Conservation (phyloP, 1,140 invertebrate genomes). For the Drosophila suzukii region DNA sequence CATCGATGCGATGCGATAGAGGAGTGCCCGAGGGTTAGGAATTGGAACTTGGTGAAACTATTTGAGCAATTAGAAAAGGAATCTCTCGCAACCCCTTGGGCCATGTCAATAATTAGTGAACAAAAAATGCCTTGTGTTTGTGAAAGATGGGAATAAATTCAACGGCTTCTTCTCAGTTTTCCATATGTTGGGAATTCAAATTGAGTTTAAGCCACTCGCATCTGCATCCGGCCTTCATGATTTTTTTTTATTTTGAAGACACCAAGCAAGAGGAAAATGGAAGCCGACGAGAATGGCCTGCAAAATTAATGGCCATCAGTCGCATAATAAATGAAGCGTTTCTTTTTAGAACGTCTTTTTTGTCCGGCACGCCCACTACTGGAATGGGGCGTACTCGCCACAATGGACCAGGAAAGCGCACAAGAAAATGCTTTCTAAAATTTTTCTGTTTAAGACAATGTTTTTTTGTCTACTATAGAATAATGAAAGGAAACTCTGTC, state of each 20-base stretch:
- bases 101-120: conserved; percentile 36
- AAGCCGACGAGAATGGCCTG: conserved; percentile 38
- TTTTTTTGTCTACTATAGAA: too few relatives aligned
- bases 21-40: conserved; percentile 15
- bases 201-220: background rate
- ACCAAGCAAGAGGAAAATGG: background rate
- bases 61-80: conserved; percentile 71
- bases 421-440: conserved; percentile 35
- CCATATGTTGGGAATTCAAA: conserved; percentile 15
- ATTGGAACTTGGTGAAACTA: conserved; percentile 57
- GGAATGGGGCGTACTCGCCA: conserved; percentile 32
- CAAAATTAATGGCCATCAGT: conserved; percentile 79
- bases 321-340: conserved; percentile 80
- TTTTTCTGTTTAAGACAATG: conserved; percentile 16
- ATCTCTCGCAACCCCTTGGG: conserved; percentile 14
- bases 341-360: conserved; percentile 11
- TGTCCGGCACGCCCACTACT: conserved; percentile 38
- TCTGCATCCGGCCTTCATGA: background rate
- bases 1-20: conserved; percentile 43
- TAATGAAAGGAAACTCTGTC: conserved; percentile 9
- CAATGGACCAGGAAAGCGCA: conserved; percentile 6
- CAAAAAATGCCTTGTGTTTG: conserved; percentile 16
- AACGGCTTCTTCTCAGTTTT: conserved; percentile 14
- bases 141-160: background rate
- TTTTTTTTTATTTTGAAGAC: background rate